These are phyloP conservation scores for Columbina picui DNA, from an alignment of 2,113 vertebrate species.

Conservation along the genomic window DNA sequence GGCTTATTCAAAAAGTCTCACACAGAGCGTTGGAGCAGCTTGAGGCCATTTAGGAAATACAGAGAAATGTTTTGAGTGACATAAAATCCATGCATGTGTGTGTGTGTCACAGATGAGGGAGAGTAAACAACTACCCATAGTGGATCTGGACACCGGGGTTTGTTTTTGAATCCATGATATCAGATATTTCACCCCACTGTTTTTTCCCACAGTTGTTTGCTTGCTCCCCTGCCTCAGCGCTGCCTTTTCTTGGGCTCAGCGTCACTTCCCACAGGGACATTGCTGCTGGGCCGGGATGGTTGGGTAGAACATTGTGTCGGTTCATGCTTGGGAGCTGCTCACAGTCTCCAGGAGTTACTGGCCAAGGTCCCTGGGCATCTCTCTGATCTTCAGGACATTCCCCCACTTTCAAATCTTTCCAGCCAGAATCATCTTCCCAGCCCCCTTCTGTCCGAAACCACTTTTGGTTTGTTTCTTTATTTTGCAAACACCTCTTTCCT, in stretches of 20 bases:
- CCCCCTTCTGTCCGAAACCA: neutral
- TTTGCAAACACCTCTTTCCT: neutral
- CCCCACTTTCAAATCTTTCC: neutral
- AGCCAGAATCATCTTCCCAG: neutral
- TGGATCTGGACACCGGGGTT: neutral
- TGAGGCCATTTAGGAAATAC: neutral
- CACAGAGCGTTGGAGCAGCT: neutral
- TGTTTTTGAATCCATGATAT: neutral
- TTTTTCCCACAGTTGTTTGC: neutral
- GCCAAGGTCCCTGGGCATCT: neutral
- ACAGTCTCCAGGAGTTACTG: neutral
- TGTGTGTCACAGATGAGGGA: neutral
- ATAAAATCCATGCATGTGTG: neutral
- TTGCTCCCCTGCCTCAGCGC: accelerated
- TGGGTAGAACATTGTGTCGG: neutral
- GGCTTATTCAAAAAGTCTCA: neutral
- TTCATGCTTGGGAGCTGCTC: neutral
- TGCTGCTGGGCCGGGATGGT: neutral
- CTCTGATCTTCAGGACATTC: neutral
- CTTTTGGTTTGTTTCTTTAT: neutral
- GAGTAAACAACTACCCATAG: neutral
- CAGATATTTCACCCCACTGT: neutral
- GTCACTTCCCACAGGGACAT: neutral
- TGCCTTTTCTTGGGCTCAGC: neutral
- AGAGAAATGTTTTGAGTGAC: neutral